A percentile compares a stretch with the other conserved stretches of the same genome.
Evolutionary conservation across 2,113 vertebrate species (phyloP).

Genomic region (Oxygymnocypris stewartii): DNA sequence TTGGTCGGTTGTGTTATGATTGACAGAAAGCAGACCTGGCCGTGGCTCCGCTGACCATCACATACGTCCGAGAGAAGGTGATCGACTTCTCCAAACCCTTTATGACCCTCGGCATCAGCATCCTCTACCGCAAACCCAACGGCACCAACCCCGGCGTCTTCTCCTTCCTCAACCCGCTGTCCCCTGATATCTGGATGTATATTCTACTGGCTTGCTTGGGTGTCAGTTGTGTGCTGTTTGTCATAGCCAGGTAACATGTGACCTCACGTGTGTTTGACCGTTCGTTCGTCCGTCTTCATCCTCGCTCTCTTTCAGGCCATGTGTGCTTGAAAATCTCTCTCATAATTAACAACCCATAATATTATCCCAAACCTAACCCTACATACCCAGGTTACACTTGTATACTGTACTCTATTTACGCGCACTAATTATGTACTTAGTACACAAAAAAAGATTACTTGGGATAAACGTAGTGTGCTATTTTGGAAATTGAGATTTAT

Average conservation of each 20-base stretch:
- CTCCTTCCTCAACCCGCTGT: conserved; percentile 99
- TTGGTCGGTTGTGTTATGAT: conserved; percentile 59
- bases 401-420: no score
- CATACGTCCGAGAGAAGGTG: conserved; percentile 95
- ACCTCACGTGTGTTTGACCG: neutral
- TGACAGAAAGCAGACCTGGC: conserved; percentile 96
- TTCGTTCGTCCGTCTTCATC: neutral
- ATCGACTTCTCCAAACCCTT: conserved; percentile 99
- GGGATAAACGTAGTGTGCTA: no score
- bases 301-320: neutral
- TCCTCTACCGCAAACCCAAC: conserved; percentile 98
- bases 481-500: no score
- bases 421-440: no score
- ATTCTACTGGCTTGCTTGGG: conserved; percentile 99
- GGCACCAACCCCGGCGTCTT: conserved; percentile 93
- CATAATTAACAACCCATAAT: neutral
- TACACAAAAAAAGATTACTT: no score
- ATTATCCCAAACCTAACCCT: no score
- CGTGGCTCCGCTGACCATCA: conserved; percentile 95
- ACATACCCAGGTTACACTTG: no score
- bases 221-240: conserved; percentile 99
- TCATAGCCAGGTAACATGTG: conserved; percentile 95
- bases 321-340: neutral
- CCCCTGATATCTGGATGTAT: conserved; percentile 99
- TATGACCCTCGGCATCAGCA: conserved; percentile 95